Conservation (phyloP, 1,140 invertebrate species). For the Camponotus vicinus region DNA sequence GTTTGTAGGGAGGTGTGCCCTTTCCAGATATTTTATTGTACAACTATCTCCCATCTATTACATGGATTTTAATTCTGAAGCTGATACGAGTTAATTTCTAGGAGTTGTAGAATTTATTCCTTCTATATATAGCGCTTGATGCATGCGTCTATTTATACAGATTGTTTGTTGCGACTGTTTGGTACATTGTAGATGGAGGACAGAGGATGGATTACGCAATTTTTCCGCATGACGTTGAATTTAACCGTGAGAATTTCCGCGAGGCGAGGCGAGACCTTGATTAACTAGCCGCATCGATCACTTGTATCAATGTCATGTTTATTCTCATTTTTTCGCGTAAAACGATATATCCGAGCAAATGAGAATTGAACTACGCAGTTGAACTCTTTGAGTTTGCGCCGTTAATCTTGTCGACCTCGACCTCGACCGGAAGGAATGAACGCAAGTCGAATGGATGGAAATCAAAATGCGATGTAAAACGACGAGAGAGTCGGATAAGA, state of each 20-base stretch:
- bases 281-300: constrained; percentile 63
- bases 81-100: not conserved
- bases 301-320: constrained; percentile 37
- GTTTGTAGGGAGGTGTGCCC: not conserved
- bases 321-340: constrained; percentile 24
- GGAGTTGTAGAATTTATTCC: not conserved
- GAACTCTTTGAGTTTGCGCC: constrained; percentile 29
- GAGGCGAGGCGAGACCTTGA: constrained; percentile 72
- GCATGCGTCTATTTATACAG: not conserved
- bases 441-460: constrained; percentile 54
- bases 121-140: not conserved
- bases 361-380: constrained; percentile 24
- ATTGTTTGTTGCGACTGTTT: constrained; percentile 15
- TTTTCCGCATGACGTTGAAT: constrained; percentile 64
- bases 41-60: not conserved
- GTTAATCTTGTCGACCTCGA: constrained; percentile 40
- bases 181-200: not conserved
- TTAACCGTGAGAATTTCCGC: constrained; percentile 65
- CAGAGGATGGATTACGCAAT: constrained; percentile 54
- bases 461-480: constrained; percentile 4
- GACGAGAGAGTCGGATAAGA: constrained; percentile 30
- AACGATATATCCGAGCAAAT: not conserved
- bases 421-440: constrained; percentile 63
- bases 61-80: not conserved
- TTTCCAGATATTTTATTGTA: not conserved